Base-by-base conservation (phyloP, 1,140 invertebrate genomes). In the Sweltsa coloradensis region DNA sequence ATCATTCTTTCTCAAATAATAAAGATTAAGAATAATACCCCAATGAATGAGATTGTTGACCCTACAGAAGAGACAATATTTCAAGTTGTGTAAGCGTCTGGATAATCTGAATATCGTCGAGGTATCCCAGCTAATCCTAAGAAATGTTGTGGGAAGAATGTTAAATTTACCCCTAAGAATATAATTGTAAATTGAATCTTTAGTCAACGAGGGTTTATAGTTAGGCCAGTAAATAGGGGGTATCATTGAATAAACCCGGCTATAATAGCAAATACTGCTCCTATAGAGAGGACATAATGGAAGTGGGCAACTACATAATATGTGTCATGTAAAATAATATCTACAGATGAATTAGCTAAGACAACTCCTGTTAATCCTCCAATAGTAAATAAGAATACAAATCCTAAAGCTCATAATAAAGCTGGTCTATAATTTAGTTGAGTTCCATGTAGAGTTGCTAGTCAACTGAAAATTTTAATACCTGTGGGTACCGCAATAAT, bases 241-340 rank as follows among this genome's bases (percentile, higher is more conserved):
- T 68, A 81, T 73, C 78, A 85, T 54, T 74, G 65, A 62, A 73
- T 66, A 66, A 83, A 70, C 53, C 77, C 76, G 43, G 59, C 72
- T 65, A 84, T 70, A 72, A 82, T 78, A 41, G 75, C 70, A 83
- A 83, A n/a, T 59, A 84, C 73, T 7, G 79, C 76, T 54, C 75
- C 74, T 66, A 78, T 76, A n/a, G 73, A n/a, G n/a, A n/a, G n/a
- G 39, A 77, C 71, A 66, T 78, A 83, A 62, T 85, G 79, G 60
- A 85, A 85, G 65, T 85, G 80, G 37, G 74, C 76, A 42, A 83
- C 79, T 37, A 83, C 79, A 73, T 81, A 85, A 64, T 83, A 85
- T 21, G 79, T 83, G 62, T 84, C 78, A 70, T 84, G 79, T 22
- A 84, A 48, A 55, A 73, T 60, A 67, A 79, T 72, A 75, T 85